phyloP scores from a whole-genome alignment of 2,113 vertebrate species.

The Limanda limanda region DNA sequence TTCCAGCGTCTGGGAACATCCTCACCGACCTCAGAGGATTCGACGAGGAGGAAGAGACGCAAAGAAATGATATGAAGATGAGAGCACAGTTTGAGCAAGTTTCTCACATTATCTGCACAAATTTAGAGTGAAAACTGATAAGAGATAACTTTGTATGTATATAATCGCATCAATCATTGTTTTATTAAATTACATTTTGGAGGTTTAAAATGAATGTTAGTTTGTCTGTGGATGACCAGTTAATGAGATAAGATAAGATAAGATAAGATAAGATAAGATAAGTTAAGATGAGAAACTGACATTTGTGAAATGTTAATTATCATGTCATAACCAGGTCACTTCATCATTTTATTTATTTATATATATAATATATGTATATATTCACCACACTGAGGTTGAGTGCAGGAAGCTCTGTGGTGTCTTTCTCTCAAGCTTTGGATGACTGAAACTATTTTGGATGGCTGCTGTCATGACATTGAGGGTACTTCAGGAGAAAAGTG shows the following conservation, averaged over 20 bases:
- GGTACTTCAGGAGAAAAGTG: slow-evolving; percentile 36
- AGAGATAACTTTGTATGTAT: background rate
- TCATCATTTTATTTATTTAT: too few relatives aligned
- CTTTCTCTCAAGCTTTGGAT: slow-evolving; percentile 39
- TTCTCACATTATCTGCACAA: background rate
- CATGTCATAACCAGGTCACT: too few relatives aligned
- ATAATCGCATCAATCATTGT: too few relatives aligned
- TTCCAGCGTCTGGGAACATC: slow-evolving; percentile 66
- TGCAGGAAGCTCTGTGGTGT: slow-evolving; percentile 14
- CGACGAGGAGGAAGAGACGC: slow-evolving; percentile 5
- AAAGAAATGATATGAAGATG: background rate
- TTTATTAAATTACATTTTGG: background rate
- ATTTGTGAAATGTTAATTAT: too few relatives aligned
- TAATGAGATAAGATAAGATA: too few relatives aligned
- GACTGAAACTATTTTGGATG: slow-evolving; percentile 42
- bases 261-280: too few relatives aligned
- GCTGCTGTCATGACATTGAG: slow-evolving; percentile 46
- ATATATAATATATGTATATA: too few relatives aligned
- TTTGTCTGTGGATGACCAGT: too few relatives aligned
- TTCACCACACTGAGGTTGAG: too few relatives aligned
- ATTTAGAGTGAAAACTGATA: background rate
- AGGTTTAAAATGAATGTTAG: background rate
- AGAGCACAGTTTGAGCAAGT: background rate
- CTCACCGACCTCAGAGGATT: slow-evolving; percentile 26
- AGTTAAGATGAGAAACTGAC: too few relatives aligned